Base-by-base conservation (phyloP, 2,797 vertebrate species). In the Tamandua tetradactyla region DNA sequence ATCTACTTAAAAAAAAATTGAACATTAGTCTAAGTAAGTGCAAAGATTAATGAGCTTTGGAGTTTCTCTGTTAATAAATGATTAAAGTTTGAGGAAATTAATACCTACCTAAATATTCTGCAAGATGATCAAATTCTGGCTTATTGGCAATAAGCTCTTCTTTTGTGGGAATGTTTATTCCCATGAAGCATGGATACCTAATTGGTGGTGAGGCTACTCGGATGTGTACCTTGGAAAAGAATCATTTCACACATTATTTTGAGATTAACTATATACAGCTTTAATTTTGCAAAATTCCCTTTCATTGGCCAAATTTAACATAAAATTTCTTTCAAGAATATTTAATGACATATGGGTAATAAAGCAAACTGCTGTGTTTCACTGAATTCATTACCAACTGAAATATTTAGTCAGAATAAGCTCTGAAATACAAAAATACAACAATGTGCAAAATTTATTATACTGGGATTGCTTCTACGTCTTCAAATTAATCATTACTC, bases 121-220 rank as follows among this genome's bases (percentile, higher is more conserved):
- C 99, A 92, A 99, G 99, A 97, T 99, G 98, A 89, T 98, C 97
- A 97, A 99, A 99, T 98, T 99, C 99, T 18, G 99, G 99, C 97
- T 98, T 99, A 98, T 99, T 99, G 95, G 99, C 99, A 80, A 99
- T 99, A 75, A 99, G 99, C 98, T 99, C 99, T 97, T 99, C 99
- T 98, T 99, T 99, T 84, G 99, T 99, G 92, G 99, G 99, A 96
- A 99, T 99, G 95, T 99, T 99, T 98, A 99, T 99, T 95, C 99
- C 99, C 99, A 99, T 99, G 97, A 99, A 99, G 97, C 99, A 99
- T 5, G 99, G 99, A 95, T 98, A 99, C 97, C 96, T 98, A 98
- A 99, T 99, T 0, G 99, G 99, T 72, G 99, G 99, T 80, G 99
- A 99, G 85, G 99, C 99, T 44, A 99, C 99, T 79, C 99, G 98